These are phyloP conservation scores for Euglossa dilemma DNA, from an alignment of 1,140 invertebrate species.

Conservation along the genomic window DNA sequence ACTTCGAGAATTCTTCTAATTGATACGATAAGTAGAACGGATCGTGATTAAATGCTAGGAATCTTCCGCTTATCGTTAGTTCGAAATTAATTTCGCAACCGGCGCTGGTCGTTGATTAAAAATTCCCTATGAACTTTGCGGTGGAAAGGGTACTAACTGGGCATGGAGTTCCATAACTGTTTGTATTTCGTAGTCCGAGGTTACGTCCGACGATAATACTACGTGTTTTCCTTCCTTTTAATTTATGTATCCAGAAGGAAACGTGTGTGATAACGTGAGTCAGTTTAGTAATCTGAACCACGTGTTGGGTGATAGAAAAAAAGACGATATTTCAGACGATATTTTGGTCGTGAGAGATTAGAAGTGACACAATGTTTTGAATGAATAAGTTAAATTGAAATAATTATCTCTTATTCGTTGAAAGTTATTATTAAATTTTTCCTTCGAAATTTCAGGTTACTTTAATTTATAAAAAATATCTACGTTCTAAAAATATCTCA, in stretches of 20 bases:
- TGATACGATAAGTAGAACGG: constrained; percentile 6
- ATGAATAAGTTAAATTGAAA: background rate
- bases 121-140: background rate
- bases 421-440: no score
- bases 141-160: background rate
- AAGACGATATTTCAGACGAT: background rate
- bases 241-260: background rate
- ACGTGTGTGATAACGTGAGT: background rate
- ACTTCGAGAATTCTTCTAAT: constrained; percentile 12
- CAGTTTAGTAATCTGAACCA: background rate
- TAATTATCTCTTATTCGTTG: background rate
- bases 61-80: background rate
- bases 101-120: background rate
- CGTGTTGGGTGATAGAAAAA: background rate
- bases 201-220: background rate
- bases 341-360: background rate
- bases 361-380: background rate
- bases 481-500: background rate
- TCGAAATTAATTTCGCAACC: constrained; percentile 27
- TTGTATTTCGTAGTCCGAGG: background rate
- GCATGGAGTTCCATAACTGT: no score
- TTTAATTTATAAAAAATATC: no score
- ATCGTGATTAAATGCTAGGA: background rate
- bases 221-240: background rate
- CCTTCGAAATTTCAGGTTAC: no score